Evolutionary conservation across 1,140 invertebrate genomes (phyloP), one percentile per base, ranked within the genome.

Genomic region (Agraylea sexmaculata): DNA sequence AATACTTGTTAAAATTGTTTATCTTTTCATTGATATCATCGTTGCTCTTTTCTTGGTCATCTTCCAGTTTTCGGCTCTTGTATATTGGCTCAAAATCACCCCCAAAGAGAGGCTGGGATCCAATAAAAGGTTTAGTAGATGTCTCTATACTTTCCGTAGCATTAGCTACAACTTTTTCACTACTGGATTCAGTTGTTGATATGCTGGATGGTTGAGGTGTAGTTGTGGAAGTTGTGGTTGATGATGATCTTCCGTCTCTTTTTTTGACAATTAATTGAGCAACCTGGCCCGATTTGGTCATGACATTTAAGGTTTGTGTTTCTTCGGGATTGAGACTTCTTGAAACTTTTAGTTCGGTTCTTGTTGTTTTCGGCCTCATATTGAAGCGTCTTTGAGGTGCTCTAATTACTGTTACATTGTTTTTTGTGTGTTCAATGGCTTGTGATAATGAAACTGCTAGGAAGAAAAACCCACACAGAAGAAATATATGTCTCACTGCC

Each of bases 231-330:
- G 7, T 29, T 12, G 15, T n/a, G 12, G 5, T 15, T 4, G 33
- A 27, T 27, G 32, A 31, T 3, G 44, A 36, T 42, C 59, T 64
- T 13, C 37, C 45, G 35, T 77, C 77, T 40, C 74, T 74, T 54
- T 80, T 76, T 54, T 83, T 85, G 1, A 87, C 80, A 22, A 86
- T 76, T 8, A 86, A 59, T 43, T 82, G 81, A 1, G 83, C 79
- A 2, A 83, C 53, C 30, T 75, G 78, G 7, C 83, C 83, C 10
- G 77, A 73, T 51, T 74, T 75, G 0, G 80, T 82, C 40, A 77
- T 70, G 0, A 87, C 78, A 52, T 77, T 81, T 7, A 86, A 54
- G 7, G 82, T 80, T 51, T 83, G 75, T 16, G 74, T 83, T 29
- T 79, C 73, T 3, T 78, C 74, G 2, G 81, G 80, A 58, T 80